These are phyloP conservation scores for Yponomeuta plumbellus DNA, from an alignment of 2,888 invertebrate genomes.

Conservation along the genomic window DNA sequence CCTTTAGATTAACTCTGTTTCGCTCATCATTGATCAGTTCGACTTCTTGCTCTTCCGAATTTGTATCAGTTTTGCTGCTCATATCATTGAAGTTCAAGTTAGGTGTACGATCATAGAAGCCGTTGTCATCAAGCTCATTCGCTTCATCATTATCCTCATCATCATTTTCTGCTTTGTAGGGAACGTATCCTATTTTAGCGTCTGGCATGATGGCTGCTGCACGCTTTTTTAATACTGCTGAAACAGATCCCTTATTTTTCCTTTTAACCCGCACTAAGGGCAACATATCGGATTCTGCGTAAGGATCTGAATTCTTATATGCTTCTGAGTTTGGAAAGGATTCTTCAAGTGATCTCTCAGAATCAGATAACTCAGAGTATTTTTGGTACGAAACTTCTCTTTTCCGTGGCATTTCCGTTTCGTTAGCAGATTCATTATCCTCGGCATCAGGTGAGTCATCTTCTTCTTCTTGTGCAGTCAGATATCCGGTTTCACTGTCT, in stretches of 20 bases:
- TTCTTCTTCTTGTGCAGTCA: constrained; percentile 35
- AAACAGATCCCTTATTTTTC: constrained; percentile 36
- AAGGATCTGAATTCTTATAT: constrained; percentile 40
- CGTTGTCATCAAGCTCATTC: constrained; percentile 68
- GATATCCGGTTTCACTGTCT: not conserved
- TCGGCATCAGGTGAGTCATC: constrained; percentile 28
- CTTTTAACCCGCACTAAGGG: constrained; percentile 64
- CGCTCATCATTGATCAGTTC: constrained; percentile 16
- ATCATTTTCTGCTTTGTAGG: constrained; percentile 52
- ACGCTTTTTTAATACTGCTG: constrained; percentile 36
- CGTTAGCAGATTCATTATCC: not conserved
- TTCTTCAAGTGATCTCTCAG: constrained; percentile 59
- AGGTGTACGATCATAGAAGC: constrained; percentile 60
- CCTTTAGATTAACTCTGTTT: constrained; percentile 31
- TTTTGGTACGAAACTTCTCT: constrained; percentile 39
- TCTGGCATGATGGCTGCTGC: constrained; percentile 48
- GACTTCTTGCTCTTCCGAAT: not conserved
- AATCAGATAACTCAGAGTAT: constrained; percentile 37
- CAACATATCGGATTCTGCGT: constrained; percentile 37
- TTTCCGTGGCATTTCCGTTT: constrained; percentile 29
- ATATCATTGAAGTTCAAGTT: constrained; percentile 36
- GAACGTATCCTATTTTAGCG: constrained; percentile 52
- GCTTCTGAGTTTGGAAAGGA: constrained; percentile 55
- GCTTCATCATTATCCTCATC: constrained; percentile 68
- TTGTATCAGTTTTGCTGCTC: not conserved